phyloP scores from a whole-genome alignment of 2,797 vertebrate species.

The Sphenodon punctatus region DNA sequence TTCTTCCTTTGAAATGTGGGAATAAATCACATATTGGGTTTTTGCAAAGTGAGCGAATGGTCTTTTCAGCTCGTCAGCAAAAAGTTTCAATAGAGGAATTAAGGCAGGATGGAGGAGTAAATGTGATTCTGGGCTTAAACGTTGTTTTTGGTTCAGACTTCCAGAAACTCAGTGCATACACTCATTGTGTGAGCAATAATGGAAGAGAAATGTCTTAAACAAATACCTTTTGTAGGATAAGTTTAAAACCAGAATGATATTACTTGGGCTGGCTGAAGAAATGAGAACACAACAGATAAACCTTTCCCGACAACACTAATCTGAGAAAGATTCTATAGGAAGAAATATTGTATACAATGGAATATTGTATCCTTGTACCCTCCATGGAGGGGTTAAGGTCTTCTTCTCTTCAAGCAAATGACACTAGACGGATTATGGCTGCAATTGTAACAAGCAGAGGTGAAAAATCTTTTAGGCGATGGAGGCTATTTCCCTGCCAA shows the following conservation, averaged over 20 bases:
- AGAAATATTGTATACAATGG: slow-evolving; percentile 63
- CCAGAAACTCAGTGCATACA: slow-evolving; percentile 51
- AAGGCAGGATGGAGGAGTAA: slow-evolving; percentile 50
- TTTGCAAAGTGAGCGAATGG: slow-evolving; percentile 58
- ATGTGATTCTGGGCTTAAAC: slow-evolving; percentile 64
- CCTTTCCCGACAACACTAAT: slow-evolving; percentile 61
- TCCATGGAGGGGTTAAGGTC: slow-evolving; percentile 18
- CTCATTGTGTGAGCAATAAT: slow-evolving; percentile 56
- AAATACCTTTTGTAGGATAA: slow-evolving; percentile 64
- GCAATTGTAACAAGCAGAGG: slow-evolving; percentile 58
- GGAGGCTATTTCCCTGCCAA: slow-evolving; percentile 66
- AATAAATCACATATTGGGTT: slow-evolving; percentile 64
- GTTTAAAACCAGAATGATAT: slow-evolving; percentile 60
- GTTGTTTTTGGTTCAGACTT: slow-evolving; percentile 65
- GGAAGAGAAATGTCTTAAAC: slow-evolving; percentile 60
- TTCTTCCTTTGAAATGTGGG: slow-evolving; percentile 69
- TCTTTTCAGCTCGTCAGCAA: slow-evolving; percentile 64
- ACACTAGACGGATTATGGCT: slow-evolving; percentile 63
- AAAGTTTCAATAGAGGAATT: slow-evolving; percentile 63
- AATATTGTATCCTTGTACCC: slow-evolving; percentile 43
- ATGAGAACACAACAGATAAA: slow-evolving; percentile 54
- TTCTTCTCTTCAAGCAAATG: slow-evolving; percentile 41
- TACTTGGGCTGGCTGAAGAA: slow-evolving; percentile 49
- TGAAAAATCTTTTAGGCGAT: slow-evolving; percentile 57
- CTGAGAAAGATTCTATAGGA: slow-evolving; percentile 42